Conservation (phyloP, 2,888 invertebrate genomes). For the Papilio protenor region DNA sequence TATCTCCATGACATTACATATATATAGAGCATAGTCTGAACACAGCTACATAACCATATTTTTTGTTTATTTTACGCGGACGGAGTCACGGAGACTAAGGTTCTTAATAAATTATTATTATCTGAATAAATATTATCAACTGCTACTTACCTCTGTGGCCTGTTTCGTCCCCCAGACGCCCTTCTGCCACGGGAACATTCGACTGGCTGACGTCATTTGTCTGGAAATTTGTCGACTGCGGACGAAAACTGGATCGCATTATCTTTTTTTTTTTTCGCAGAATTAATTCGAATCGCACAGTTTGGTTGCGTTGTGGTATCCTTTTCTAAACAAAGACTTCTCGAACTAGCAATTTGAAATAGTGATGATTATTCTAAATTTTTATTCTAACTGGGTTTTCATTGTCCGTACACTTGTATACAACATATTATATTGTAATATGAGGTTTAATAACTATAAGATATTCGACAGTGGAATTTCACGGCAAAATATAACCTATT, state of each 20-base stretch:
- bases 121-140: neutral
- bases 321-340: neutral
- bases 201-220: slow-evolving; percentile 13
- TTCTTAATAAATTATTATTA: too few species aligned
- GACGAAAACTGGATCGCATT: slow-evolving; percentile 17
- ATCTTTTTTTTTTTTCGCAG: neutral
- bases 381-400: too few species aligned
- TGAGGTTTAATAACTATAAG: too few species aligned
- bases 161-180: slow-evolving; percentile 15
- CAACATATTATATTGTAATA: neutral
- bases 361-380: too few species aligned
- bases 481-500: neutral
- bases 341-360: neutral
- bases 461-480: neutral
- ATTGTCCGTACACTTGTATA: neutral
- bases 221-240: slow-evolving; percentile 12
- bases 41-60: too few species aligned
- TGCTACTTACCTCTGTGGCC: neutral
- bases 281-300: neutral
- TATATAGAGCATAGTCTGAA: too few species aligned
- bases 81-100: too few species aligned
- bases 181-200: slow-evolving; percentile 12
- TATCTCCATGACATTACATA: too few species aligned
- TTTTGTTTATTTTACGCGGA: too few species aligned
- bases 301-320: neutral